Conservation (phyloP, 2,888 invertebrate species). For the Galerucella pusilla region DNA sequence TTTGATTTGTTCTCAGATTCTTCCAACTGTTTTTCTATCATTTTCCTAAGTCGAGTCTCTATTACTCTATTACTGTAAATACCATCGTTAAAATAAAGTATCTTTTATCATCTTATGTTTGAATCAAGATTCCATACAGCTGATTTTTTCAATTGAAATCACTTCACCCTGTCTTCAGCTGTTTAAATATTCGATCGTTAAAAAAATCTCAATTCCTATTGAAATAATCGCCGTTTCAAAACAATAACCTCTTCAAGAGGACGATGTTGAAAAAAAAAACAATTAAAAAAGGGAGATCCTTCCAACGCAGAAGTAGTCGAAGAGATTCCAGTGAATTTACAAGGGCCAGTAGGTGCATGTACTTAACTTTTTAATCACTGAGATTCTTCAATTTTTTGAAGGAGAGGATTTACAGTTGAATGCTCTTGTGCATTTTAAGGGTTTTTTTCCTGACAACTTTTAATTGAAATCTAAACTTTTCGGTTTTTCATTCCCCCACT, state of each 20-base stretch:
- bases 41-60: no score
- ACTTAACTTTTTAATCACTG: not conserved
- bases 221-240: not conserved
- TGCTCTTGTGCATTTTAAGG: constrained; percentile 19
- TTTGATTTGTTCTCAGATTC: no score
- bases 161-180: no score
- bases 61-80: no score
- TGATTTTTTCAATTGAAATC: no score
- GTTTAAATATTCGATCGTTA: not conserved
- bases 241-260: not conserved
- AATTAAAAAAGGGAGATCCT: not conserved
- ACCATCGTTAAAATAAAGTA: no score
- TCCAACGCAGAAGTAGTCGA: not conserved
- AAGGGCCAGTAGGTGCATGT: not conserved
- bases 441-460: constrained; percentile 27
- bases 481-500: constrained; percentile 23
- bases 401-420: constrained; percentile 27
- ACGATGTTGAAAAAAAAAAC: not conserved
- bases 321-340: not conserved
- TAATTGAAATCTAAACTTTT: constrained; percentile 35
- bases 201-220: not conserved
- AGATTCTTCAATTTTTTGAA: constrained; percentile 4
- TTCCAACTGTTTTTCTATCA: no score
- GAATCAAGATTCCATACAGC: no score
- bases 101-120: no score